These are phyloP conservation scores for Rhabdomys dilectus DNA, from an alignment of 2,113 vertebrate species.

Conservation along the genomic window DNA sequence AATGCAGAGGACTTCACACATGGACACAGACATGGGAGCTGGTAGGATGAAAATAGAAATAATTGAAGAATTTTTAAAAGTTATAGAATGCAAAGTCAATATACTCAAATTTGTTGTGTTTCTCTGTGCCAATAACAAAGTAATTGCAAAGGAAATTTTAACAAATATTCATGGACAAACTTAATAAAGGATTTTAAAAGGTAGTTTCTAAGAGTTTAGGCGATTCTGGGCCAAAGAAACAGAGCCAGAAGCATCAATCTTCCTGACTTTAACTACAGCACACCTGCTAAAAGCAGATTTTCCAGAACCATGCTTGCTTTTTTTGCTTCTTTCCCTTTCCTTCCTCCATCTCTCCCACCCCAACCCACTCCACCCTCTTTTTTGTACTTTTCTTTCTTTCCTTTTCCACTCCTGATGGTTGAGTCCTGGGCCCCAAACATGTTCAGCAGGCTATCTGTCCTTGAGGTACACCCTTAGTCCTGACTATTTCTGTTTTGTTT, in stretches of 20 bases:
- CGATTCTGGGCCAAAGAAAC: not conserved
- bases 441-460: not conserved
- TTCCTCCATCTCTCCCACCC: not conserved
- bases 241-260: not conserved
- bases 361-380: rapidly evolving
- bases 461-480: too few relatives aligned
- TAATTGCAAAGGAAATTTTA: not conserved
- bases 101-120: not conserved
- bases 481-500: not conserved
- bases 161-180: not conserved
- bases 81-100: not conserved
- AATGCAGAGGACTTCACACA: not conserved
- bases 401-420: not conserved
- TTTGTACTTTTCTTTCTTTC: not conserved
- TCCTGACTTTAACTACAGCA: not conserved
- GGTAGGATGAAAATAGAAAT: not conserved
- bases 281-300: not conserved
- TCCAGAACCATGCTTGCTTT: not conserved
- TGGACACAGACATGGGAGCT: not conserved
- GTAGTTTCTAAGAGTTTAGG: not conserved
- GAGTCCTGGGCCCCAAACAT: too few relatives aligned
- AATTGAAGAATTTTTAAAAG: not conserved
- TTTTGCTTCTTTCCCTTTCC: not conserved
- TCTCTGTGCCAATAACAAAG: not conserved
- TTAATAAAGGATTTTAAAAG: not conserved